Percentiles rank a stretch among this genome's conserved stretches.
Conservation (phyloP, 2,888 invertebrate species). For the Andrena fulva region DNA sequence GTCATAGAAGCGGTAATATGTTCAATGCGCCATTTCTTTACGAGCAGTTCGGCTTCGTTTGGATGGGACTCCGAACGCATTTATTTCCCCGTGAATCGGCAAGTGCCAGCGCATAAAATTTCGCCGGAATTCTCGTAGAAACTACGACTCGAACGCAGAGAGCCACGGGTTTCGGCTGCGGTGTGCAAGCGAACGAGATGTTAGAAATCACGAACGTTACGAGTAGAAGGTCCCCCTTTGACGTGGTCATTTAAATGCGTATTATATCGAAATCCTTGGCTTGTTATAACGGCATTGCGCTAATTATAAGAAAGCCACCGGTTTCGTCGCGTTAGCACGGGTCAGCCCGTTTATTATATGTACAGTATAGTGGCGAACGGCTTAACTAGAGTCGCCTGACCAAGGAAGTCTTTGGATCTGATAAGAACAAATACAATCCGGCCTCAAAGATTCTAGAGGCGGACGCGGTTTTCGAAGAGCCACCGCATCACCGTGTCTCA, state of each 20-base stretch:
- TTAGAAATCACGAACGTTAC: background rate
- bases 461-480: slow-evolving; percentile 69
- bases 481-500: slow-evolving; percentile 66
- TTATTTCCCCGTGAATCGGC: slow-evolving; percentile 51
- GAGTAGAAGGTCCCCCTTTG: background rate
- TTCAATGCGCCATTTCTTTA: slow-evolving; percentile 41
- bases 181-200: background rate
- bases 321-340: slow-evolving; percentile 7
- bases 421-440: slow-evolving; percentile 68
- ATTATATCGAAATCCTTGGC: slow-evolving; percentile 18
- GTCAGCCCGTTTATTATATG: slow-evolving; percentile 33
- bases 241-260: background rate
- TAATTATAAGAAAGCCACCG: slow-evolving; percentile 41
- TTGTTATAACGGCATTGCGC: slow-evolving; percentile 24
- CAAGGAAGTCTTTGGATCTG: slow-evolving; percentile 61
- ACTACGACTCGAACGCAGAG: background rate
- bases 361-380: slow-evolving; percentile 5
- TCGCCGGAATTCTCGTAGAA: slow-evolving; percentile 10
- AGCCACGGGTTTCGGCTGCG: background rate
- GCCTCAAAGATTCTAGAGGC: slow-evolving; percentile 64
- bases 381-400: slow-evolving; percentile 43
- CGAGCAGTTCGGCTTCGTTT: slow-evolving; percentile 32
- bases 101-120: slow-evolving; percentile 18
- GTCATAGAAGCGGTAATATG: slow-evolving; percentile 35
- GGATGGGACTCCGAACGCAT: slow-evolving; percentile 28